A percentile compares a stretch with the other conserved stretches of the same genome.
Conservation (phyloP, 1,140 invertebrate species). For the Listronotus oregonensis region DNA sequence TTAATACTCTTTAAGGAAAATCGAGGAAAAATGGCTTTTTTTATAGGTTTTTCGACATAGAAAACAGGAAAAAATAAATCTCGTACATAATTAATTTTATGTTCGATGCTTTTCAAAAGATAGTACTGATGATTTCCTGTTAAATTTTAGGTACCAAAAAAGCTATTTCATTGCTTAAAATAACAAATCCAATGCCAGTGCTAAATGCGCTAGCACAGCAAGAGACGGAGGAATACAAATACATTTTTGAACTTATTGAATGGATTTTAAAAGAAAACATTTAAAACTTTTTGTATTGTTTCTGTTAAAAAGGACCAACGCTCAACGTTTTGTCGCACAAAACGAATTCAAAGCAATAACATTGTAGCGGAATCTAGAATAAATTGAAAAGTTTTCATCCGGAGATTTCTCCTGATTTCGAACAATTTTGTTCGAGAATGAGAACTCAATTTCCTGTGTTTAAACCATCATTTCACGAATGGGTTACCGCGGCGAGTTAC, state of each 20-base stretch:
- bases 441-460: constrained; percentile 36
- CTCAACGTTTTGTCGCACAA: constrained; percentile 15
- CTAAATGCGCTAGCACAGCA: too few species aligned
- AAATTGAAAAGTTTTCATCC: constrained; percentile 33
- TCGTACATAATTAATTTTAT: too few species aligned
- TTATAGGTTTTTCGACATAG: too few species aligned
- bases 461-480: constrained; percentile 33
- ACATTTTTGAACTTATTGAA: not conserved
- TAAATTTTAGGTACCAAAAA: too few species aligned
- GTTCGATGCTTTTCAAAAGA: too few species aligned
- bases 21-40: too few species aligned
- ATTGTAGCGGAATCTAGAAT: constrained; percentile 19
- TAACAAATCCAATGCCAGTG: too few species aligned
- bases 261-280: not conserved
- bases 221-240: not conserved
- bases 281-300: not conserved
- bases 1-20: too few species aligned
- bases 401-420: constrained; percentile 19
- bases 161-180: too few species aligned
- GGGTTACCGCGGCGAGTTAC: constrained; percentile 12
- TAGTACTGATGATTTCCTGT: too few species aligned
- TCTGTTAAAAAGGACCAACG: not conserved
- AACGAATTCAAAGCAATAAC: constrained; percentile 16
- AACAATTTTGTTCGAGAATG: constrained; percentile 33
- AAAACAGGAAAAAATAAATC: too few species aligned